Evolutionary conservation across 2,797 vertebrate genomes (phyloP), one percentile per base, ranked within the genome.

Genomic region (Menidia menidia): DNA sequence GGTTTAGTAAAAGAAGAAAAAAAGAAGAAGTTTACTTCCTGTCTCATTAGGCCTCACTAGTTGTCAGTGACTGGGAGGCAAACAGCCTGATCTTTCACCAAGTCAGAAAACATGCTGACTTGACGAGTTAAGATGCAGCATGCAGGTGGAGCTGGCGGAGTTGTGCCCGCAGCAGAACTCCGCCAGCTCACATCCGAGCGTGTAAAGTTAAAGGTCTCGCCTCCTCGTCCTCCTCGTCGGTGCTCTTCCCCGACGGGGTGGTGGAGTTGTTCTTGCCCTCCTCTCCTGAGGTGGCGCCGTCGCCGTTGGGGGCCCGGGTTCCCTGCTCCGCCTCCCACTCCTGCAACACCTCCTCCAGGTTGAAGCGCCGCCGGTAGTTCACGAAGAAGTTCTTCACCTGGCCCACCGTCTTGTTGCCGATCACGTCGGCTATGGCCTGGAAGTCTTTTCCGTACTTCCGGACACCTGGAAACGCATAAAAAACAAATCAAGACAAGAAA

Each of bases 311-410:
- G 69, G 96, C 94, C 75, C 88, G 94, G 56, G 96, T 97, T 89
- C 97, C 98, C 91, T 97, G 97, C 93, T 99, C 98, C 13, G 98
- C 97, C 95, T 98, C 97, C 98, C 98, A 99, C 93, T 99, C 98
- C 94, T 98, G 97, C 88, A 99, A 96, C 91, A 99, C 98, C 94
- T 99, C 98, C 93, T 99, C 98, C 94, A 99, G 94, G 95, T 99
- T 99, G 95, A 99, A 99, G 60, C 98, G 95, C 76, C 98, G 96
- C 80, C 98, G 97, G 94, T 99, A 99, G 95, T 99, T 99, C 90
- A 99, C 97, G 83, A 99, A 99, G 94, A 99, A 99, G 94, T 99
- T 99, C 94, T 98, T 99, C 88, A 99, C 97, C 95, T 99, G 98
- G 68, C 97, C 97, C 90, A 99, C 94, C 74, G 97, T 98, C 95